phyloP scores from a whole-genome alignment of 1,140 invertebrate genomes.

The Zophobas atratus region DNA sequence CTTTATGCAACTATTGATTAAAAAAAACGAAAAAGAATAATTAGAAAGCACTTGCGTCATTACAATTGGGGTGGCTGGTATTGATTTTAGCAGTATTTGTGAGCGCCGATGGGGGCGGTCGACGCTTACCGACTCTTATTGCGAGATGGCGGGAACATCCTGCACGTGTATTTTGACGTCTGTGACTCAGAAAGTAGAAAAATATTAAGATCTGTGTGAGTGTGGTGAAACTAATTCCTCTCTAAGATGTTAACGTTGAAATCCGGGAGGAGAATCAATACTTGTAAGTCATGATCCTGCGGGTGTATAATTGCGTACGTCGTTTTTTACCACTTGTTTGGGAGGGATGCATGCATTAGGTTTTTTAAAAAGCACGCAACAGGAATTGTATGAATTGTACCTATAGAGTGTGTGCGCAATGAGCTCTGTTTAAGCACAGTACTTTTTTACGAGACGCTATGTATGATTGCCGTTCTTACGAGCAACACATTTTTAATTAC shows the following conservation, averaged over 20 bases:
- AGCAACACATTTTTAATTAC: conserved; percentile 49
- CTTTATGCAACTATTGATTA: conserved; percentile 50
- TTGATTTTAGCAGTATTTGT: conserved; percentile 58
- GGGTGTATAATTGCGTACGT: conserved; percentile 9
- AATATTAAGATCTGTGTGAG: conserved; percentile 21
- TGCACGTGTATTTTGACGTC: conserved; percentile 63
- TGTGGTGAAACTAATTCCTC: background rate
- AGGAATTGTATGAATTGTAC: conserved; percentile 65
- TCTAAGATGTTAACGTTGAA: conserved; percentile 15
- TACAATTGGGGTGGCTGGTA: conserved; percentile 54
- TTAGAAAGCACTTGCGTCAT: conserved; percentile 56
- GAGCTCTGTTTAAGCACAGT: conserved; percentile 61
- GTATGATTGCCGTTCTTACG: conserved; percentile 55
- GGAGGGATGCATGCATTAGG: conserved; percentile 57
- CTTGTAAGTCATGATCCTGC: conserved; percentile 21
- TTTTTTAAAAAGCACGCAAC: conserved; percentile 62
- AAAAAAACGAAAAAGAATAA: conserved; percentile 47
- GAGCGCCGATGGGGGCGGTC: conserved; percentile 46
- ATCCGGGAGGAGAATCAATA: conserved; percentile 13
- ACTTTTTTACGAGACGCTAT: conserved; percentile 53
- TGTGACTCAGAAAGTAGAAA: conserved; percentile 61
- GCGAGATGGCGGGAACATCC: conserved; percentile 61
- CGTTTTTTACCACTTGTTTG: conserved; percentile 39
- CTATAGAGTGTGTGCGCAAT: conserved; percentile 64
- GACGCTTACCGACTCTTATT: conserved; percentile 45